Percentiles rank a stretch among this genome's conserved stretches.
phyloP scores from a whole-genome alignment of 2,888 invertebrate genomes.

The Lepidochitona cinerea region DNA sequence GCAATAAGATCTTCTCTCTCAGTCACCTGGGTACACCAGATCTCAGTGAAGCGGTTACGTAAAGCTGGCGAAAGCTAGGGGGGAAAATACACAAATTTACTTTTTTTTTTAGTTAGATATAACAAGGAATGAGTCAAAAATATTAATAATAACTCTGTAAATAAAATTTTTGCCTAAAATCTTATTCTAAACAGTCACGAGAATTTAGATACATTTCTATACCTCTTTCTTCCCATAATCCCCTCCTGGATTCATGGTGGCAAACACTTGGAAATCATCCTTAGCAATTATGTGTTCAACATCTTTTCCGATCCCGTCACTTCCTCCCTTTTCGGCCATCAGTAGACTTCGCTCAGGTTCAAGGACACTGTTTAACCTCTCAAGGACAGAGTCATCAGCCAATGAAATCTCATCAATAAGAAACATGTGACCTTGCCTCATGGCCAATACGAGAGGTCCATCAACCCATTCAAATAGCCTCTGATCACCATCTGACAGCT shows the following conservation, averaged over 20 bases:
- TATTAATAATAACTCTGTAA: too few relatives aligned
- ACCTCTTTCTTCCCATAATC: constrained; percentile 99
- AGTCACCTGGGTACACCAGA: constrained; percentile 86
- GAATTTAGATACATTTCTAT: too few relatives aligned
- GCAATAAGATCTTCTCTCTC: constrained; percentile 80
- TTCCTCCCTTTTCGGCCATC: constrained; percentile 85
- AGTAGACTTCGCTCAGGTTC: constrained; percentile 92
- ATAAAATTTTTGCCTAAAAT: too few relatives aligned
- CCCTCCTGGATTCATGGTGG: constrained; percentile 99
- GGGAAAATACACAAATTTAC: too few relatives aligned
- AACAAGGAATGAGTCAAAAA: too few relatives aligned
- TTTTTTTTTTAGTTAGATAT: too few relatives aligned
- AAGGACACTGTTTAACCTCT: constrained; percentile 94
- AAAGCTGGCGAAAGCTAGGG: constrained; percentile 95
- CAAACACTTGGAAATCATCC: constrained; percentile 88
- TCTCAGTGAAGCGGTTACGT: constrained; percentile 97
- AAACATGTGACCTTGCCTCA: constrained; percentile 90
- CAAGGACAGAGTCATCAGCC: constrained; percentile 97
- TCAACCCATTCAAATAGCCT: constrained; percentile 96
- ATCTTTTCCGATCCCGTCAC: constrained; percentile 69
- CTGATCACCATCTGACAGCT: background rate
- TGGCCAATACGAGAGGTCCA: constrained; percentile 92
- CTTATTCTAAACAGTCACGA: too few relatives aligned
- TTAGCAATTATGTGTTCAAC: constrained; percentile 73
- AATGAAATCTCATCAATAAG: constrained; percentile 98